phyloP scores from a whole-genome alignment of 2,797 vertebrate species.

The Octomys mimax region DNA sequence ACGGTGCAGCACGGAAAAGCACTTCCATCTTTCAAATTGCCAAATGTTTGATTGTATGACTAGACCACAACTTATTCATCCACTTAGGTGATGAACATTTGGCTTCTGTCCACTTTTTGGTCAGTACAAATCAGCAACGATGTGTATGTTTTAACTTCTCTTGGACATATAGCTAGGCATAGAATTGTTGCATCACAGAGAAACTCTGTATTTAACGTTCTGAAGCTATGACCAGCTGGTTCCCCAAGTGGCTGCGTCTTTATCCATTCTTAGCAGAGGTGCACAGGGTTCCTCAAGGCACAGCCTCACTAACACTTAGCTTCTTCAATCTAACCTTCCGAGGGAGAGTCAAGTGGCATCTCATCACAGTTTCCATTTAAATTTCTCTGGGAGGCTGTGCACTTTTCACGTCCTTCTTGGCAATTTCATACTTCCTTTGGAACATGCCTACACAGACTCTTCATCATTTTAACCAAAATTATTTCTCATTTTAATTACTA shows the following conservation, averaged over 20 bases:
- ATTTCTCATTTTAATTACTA: slow-evolving; percentile 5
- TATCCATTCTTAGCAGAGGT: not conserved
- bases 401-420: not conserved
- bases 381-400: not conserved
- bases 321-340: not conserved
- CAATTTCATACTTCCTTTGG: not conserved
- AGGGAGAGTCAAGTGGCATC: not conserved
- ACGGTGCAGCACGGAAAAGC: not conserved
- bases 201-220: not conserved
- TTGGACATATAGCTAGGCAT: not conserved
- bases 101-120: not conserved
- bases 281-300: not conserved
- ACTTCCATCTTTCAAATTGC: not conserved
- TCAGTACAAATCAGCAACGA: not conserved
- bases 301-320: not conserved
- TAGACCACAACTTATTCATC: not conserved
- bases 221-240: not conserved
- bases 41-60: not conserved
- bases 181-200: not conserved
- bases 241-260: not conserved
- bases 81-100: not conserved
- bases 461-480: not conserved
- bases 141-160: not conserved
- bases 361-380: not conserved
- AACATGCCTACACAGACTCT: not conserved